These are phyloP conservation scores for Drosophila mettleri DNA, from an alignment of 2,888 invertebrate genomes.

Conservation along the genomic window DNA sequence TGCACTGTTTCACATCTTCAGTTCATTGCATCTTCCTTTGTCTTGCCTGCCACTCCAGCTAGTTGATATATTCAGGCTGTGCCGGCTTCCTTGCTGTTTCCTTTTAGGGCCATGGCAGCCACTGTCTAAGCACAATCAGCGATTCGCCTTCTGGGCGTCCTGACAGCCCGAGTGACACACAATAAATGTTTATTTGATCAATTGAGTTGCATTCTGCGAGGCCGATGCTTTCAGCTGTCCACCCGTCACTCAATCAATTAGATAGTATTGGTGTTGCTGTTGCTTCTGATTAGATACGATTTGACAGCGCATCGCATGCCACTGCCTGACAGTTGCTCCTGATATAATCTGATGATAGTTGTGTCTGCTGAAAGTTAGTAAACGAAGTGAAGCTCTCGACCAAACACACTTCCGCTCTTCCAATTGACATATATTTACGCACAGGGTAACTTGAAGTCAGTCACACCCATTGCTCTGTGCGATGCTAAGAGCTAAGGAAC, in stretches of 20 bases:
- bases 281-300: constrained; percentile 19
- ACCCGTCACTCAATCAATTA: constrained; percentile 66
- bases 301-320: constrained; percentile 13
- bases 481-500: not conserved
- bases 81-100: constrained; percentile 27
- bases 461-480: not conserved
- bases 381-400: not conserved
- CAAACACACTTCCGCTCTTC: no score
- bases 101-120: constrained; percentile 17
- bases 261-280: constrained; percentile 5
- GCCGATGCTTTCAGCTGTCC: not conserved
- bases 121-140: constrained; percentile 35
- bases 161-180: constrained; percentile 69
- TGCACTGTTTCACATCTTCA: not conserved
- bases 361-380: not conserved
- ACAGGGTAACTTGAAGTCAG: not conserved
- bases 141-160: constrained; percentile 40
- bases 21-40: constrained; percentile 51
- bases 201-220: constrained; percentile 54
- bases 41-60: constrained; percentile 36
- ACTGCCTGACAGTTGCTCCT: not conserved
- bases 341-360: not conserved
- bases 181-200: constrained; percentile 60
- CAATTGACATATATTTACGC: no score
- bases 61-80: constrained; percentile 52